Base-by-base conservation (phyloP, 2,797 vertebrate species). In the Morus bassanus region DNA sequence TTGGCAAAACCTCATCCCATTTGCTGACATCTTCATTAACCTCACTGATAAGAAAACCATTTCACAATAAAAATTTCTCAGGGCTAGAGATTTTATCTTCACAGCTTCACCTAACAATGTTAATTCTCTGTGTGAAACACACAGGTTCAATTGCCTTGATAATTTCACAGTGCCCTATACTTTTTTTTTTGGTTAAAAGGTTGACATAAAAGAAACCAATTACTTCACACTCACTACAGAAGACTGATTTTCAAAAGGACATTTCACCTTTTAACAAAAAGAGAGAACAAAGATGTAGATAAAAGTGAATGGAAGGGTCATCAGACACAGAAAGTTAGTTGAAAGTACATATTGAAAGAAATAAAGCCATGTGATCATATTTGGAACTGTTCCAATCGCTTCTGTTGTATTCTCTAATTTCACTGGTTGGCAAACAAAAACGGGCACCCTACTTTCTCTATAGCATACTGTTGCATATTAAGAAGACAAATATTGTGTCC, bases 21-120 rank as follows among this genome's bases (percentile, higher is more conserved):
- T 98, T 97, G 89, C 97, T 98, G 98, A 98, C 97, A 97, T 97
- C 98, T 98, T 98, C 97, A 98, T 98, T 98, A 98, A 98, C 97
- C 94, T 97, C 69, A 85, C 95, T 95, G 97, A 98, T 98, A 98
- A 98, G 95, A 91, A 98, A 98, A 96, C 96, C 86, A 95, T 97
- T 98, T 98, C 97, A 97, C 95, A 97, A 98, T 95, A 97, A 96
- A 97, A 95, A 96, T 91, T 97, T 97, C 92, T 96, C 80, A 95
- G 79, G 70, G 76, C 76, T 97, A 61, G 56, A 97, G 97, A 97
- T 98, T 95, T 96, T 98, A 98, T 98, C 98, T 97, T 95, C 78
- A 92, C 59, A 93, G 50, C 61, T 96, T 97, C 92, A 96, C 91
- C 95, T 97, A 97, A 96, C 82, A 97, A 90, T 93, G 94, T 96